These are phyloP conservation scores for Sterrhoptilus dennistouni DNA, from an alignment of 2,113 vertebrate genomes.

Conservation along the genomic window DNA sequence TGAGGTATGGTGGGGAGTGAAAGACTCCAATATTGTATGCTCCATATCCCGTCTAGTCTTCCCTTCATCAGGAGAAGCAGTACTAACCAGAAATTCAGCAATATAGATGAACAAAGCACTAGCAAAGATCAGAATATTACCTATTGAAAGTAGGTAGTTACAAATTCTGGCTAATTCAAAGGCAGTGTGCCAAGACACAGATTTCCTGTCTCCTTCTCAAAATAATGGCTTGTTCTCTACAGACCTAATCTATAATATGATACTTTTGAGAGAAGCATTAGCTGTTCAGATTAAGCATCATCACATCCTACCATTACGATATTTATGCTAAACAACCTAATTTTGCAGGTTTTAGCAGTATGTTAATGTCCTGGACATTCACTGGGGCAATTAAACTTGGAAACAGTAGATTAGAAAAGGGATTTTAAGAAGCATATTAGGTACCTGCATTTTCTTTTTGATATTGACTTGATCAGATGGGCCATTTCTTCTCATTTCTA, in stretches of 20 bases:
- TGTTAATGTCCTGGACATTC: neutral
- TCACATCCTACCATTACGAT: neutral
- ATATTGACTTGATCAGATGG: constrained; percentile 75
- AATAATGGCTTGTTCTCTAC: neutral
- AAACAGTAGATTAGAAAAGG: neutral
- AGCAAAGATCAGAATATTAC: neutral
- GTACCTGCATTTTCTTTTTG: constrained; percentile 94
- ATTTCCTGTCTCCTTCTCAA: neutral
- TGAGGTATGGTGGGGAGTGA: neutral
- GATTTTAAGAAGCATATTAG: neutral
- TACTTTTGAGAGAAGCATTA: neutral
- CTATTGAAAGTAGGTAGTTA: neutral
- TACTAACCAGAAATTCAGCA: neutral
- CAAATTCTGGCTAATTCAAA: neutral
- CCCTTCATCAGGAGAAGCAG: neutral
- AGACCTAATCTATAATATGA: neutral
- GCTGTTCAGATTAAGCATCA: neutral
- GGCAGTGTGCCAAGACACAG: neutral
- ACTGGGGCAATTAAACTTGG: neutral
- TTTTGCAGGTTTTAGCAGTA: neutral
- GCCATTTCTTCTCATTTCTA: constrained; percentile 73
- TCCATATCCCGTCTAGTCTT: neutral
- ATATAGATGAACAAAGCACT: neutral
- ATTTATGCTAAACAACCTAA: neutral
- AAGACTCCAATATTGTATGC: neutral